Evolutionary conservation across 2,797 vertebrate species (phyloP).

Genomic region (Eupleurogrammus muticus): DNA sequence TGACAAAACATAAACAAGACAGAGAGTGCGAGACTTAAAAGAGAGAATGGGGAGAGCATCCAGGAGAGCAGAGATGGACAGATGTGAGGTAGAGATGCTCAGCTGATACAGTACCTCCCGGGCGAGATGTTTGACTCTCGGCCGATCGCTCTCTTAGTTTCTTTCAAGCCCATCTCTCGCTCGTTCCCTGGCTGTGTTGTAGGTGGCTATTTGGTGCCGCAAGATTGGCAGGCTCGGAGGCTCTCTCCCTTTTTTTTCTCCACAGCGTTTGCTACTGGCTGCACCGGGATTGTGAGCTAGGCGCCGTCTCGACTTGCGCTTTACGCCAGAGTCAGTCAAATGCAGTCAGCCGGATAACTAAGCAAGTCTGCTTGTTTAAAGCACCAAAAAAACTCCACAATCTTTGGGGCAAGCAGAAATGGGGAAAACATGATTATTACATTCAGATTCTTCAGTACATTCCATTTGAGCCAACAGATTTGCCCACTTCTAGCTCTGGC

Average conservation of each 20-base stretch:
- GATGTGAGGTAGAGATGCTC: conserved; percentile 86
- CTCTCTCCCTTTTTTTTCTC: conserved; percentile 53
- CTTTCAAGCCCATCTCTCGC: conserved; percentile 62
- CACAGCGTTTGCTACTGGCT: conserved; percentile 67
- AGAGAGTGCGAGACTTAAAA: conserved; percentile 15
- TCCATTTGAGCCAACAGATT: conserved; percentile 54
- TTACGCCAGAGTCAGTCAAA: not conserved
- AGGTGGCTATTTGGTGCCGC: conserved; percentile 44
- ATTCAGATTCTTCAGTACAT: conserved; percentile 76
- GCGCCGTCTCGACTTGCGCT: conserved; percentile 14
- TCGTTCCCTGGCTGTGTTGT: conserved; percentile 54
- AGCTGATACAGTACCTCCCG: conserved; percentile 75
- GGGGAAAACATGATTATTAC: conserved; percentile 57
- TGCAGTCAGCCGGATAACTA: conserved; percentile 3
- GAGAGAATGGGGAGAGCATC: conserved; percentile 44
- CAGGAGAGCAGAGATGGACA: conserved; percentile 65
- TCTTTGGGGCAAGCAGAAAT: conserved; percentile 64
- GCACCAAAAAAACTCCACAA: conserved; percentile 67
- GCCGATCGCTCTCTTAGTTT: conserved; percentile 52
- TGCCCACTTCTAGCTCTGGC: conserved; percentile 2
- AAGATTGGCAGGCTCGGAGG: conserved; percentile 59
- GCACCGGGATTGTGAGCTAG: conserved; percentile 40
- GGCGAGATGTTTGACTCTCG: conserved; percentile 51
- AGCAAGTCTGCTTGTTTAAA: conserved; percentile 38
- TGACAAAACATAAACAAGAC: conserved; percentile 28